Evolutionary conservation across 2,888 invertebrate species (phyloP).

Genomic region (Limnephilus auricula): DNA sequence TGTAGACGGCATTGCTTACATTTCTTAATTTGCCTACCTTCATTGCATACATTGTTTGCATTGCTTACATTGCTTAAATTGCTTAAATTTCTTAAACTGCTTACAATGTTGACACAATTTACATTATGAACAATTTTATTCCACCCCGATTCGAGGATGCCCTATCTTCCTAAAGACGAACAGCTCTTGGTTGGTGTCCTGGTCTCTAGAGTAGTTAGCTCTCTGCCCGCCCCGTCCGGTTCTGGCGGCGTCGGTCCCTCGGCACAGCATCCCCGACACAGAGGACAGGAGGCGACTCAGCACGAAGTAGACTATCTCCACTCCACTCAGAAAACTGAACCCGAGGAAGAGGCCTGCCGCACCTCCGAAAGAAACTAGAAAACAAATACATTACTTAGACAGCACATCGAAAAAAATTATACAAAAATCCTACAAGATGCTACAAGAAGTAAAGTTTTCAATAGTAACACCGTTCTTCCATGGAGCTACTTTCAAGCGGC

Average conservation of each 20-base stretch:
- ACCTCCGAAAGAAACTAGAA: slow-evolving; percentile 81
- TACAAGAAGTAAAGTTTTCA: too few relatives aligned
- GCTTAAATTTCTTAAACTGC: not conserved
- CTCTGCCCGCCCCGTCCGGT: not conserved
- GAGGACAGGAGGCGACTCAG: slow-evolving; percentile 68
- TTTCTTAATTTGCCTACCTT: too few relatives aligned
- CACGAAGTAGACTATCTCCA: slow-evolving; percentile 78
- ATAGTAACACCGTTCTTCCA: too few relatives aligned
- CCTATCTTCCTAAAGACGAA: not conserved
- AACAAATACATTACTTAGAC: not conserved
- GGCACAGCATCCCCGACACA: not conserved
- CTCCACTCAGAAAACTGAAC: slow-evolving; percentile 80
- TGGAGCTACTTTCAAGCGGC: too few relatives aligned
- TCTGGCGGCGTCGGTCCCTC: not conserved
- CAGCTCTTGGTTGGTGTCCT: not conserved
- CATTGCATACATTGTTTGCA: too few relatives aligned
- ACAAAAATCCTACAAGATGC: too few relatives aligned
- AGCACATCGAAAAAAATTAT: too few relatives aligned
- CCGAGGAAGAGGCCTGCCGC: slow-evolving; percentile 81
- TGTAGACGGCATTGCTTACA: too few relatives aligned
- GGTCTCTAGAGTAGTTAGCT: not conserved
- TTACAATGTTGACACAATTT: not conserved
- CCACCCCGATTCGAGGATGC: not conserved
- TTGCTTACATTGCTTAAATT: too few relatives aligned
- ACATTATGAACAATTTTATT: not conserved